Conservation (phyloP, 2,113 vertebrate genomes). For the Lonchura striata region DNA sequence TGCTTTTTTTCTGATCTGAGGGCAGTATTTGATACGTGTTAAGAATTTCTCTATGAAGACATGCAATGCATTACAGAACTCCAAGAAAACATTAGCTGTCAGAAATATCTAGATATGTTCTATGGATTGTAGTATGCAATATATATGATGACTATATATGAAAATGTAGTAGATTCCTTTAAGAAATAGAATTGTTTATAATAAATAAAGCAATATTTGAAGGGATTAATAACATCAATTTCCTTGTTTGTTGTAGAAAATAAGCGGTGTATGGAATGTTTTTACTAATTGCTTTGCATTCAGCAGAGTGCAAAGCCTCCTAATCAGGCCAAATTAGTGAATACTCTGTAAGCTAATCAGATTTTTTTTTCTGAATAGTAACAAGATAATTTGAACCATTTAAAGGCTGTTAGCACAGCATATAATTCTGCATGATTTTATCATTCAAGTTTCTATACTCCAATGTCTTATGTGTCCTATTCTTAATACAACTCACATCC, state of each 20-base stretch:
- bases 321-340: constrained; percentile 33
- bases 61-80: neutral
- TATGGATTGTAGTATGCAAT: neutral
- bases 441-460: neutral
- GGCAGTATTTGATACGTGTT: neutral
- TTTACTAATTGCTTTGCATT: neutral
- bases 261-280: neutral
- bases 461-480: neutral
- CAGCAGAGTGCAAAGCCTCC: neutral
- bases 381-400: neutral
- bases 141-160: neutral
- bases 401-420: neutral
- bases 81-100: neutral
- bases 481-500: neutral
- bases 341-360: neutral
- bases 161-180: neutral
- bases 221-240: neutral
- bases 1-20: neutral
- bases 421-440: neutral
- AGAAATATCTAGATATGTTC: neutral
- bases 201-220: neutral
- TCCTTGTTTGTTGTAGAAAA: neutral
- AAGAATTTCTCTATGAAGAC: neutral
- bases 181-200: neutral
- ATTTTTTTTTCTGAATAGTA: neutral